Base-by-base conservation (phyloP, 1,140 invertebrate genomes). In the Heliconius nattereri region DNA sequence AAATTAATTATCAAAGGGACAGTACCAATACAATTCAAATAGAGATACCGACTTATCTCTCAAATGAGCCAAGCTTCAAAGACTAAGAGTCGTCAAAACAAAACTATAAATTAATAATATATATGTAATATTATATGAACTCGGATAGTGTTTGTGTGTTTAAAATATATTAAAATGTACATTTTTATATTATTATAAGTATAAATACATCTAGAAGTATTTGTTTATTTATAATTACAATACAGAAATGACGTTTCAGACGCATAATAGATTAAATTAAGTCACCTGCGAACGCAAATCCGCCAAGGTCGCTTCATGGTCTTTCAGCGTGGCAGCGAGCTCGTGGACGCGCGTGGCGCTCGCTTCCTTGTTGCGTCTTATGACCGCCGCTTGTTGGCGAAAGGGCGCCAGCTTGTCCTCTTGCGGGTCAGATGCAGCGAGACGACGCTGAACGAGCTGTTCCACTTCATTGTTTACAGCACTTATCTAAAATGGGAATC, bases 321-420 rank as follows among this genome's bases (percentile, higher is more conserved):
- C 95, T 26, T 95, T 92, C 9, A 97, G 90, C 78, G 96, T 95
- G 23, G 93, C 95, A 74, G 96, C 95, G 0, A 96, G 88, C 74
- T 97, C 96, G 80, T 96, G 95, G 26, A 98, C 94, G 78, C 96
- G 95, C 80, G 97, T 96, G 2, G 97, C 96, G 16, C 96, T 96
- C 29, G 96, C 95, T 71, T 97, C 96, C 87, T 98, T 98, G 87
- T 98, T 97, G 35, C 97, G 95, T 23, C 96, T 95, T 45, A 98
- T 97, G 20, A 98, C 97, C 1, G 96, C 96, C 5, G 97, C 97
- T 94, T 98, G 98, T 87, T 98, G 97, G 57, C 97, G 95, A 87
- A 98, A 98, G 37, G 98, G 96, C 7, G 96, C 96, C 78, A 98
- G 95, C 91, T 98, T 97, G 89, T 98, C 97, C 84, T 95, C 94